phyloP scores from a whole-genome alignment of 2,113 vertebrate genomes.

The Xiphias gladius region DNA sequence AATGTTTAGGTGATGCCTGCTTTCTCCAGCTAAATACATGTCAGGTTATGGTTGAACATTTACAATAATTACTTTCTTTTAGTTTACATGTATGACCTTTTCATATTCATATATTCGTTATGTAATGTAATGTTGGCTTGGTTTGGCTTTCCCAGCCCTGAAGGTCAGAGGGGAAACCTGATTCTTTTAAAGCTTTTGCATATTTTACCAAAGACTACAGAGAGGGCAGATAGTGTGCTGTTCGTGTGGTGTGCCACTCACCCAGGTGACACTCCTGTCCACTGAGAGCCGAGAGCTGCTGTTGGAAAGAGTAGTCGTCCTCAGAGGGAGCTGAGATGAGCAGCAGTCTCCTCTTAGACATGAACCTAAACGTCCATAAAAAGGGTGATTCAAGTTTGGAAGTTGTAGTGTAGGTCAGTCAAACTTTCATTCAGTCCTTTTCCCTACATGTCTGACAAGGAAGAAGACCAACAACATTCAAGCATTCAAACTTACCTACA shows the following conservation, averaged over 20 bases:
- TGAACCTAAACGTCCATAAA: slow-evolving; percentile 74
- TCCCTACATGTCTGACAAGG: not conserved
- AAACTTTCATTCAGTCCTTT: not conserved
- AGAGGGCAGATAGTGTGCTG: not conserved
- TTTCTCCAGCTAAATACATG: not conserved
- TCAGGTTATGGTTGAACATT: not conserved
- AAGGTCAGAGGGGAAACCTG: not conserved
- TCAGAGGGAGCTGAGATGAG: slow-evolving; percentile 83
- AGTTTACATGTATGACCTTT: not conserved
- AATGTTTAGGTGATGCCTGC: no score
- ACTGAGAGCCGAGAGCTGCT: slow-evolving; percentile 82
- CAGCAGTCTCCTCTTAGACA: slow-evolving; percentile 84
- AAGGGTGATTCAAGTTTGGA: not conserved
- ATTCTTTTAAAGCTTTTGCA: not conserved
- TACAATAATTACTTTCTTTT: not conserved
- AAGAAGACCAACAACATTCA: not conserved
- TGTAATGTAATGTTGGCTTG: not conserved
- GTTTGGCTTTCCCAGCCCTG: not conserved
- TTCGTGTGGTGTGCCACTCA: slow-evolving; percentile 42
- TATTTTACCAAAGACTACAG: not conserved
- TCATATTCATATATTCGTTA: not conserved
- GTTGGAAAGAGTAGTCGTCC: slow-evolving; percentile 85
- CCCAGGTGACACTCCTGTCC: slow-evolving; percentile 85
- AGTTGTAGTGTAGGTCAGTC: not conserved
- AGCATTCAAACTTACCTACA: not conserved